Conservation (phyloP, 2,113 vertebrate species). For the Channa maculata region DNA sequence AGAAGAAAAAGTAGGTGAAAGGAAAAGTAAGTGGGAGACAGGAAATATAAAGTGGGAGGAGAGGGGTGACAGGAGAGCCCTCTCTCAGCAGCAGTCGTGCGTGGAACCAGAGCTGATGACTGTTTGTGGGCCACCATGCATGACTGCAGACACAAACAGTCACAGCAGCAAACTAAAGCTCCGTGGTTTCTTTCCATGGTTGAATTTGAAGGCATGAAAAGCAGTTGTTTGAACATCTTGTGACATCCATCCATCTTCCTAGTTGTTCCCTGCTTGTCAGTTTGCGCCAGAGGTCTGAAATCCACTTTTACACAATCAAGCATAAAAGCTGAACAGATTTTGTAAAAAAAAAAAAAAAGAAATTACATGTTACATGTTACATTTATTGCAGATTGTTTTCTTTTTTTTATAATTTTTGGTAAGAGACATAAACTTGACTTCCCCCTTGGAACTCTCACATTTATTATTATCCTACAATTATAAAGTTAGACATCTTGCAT, state of each 20-base stretch:
- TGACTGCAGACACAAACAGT: slow-evolving; percentile 34
- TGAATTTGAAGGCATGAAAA: slow-evolving; percentile 46
- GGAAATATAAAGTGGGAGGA: slow-evolving; percentile 44
- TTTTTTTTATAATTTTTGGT: no score
- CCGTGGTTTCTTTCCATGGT: slow-evolving; percentile 23
- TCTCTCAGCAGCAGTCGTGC: slow-evolving; percentile 65
- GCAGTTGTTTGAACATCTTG: slow-evolving; percentile 36
- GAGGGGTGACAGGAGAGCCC: slow-evolving; percentile 62
- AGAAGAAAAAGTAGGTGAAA: slow-evolving; percentile 48
- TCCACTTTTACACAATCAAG: neutral
- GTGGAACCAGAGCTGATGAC: slow-evolving; percentile 45
- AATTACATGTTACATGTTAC: no score
- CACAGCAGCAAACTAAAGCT: slow-evolving; percentile 30
- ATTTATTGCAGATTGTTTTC: no score
- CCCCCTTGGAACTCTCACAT: no score
- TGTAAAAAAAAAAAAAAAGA: no score
- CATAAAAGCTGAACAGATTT: neutral
- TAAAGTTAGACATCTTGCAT: no score
- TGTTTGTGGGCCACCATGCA: slow-evolving; percentile 65
- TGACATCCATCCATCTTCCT: slow-evolving; percentile 42
- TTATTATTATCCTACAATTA: no score
- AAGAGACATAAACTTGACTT: no score
- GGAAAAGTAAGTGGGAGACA: slow-evolving; percentile 46
- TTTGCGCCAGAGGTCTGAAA: neutral
- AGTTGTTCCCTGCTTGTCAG: neutral